Base-by-base conservation (phyloP, 37 sponge, comb jelly and placozoan species). In the Ephydatia muelleri region DNA sequence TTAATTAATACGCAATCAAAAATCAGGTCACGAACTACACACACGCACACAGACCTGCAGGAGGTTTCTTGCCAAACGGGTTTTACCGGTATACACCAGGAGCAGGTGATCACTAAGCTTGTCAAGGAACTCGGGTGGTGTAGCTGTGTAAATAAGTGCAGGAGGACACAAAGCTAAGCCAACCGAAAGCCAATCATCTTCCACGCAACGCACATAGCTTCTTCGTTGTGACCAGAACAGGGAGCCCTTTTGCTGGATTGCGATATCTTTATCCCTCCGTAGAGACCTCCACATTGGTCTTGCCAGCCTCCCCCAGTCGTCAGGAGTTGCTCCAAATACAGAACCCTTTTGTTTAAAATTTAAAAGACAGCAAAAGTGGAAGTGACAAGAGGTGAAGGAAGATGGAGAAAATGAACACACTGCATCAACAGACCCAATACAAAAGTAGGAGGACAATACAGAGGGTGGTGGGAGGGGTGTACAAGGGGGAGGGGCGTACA, bases 221-320 rank as follows among this genome's bases (percentile, higher is more conserved):
- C 30, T 49, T 38, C 27, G 87, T 91, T 16, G 67, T 36, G 70
- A 91, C 77, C 0, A 72, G 36, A 3, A 86, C 87, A 11, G 83
- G 85, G 5, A 85, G 82, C 26, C 71, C 77, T 74, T 38, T 76
- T 84, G 30, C 75, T 5, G 23, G 93, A 92, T n/a, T 70, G 75
- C 1, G 93, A 92, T 16, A 89, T 75, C 77, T 95, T 95, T 3
- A 68, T 85, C 19, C 95, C 95, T 1, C 87, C 89, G 70, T 86
- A 92, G 25, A 95, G 74, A 3, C 95, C 95, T 31, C 95, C 95
- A 75, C 88, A 88, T 78, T 95, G 95, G 70, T 95, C 95, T 83
- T 95, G 95, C 95, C 95, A 95, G 32, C 95, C 95, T 4, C 95
- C 95, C 13, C 95, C 95, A 9, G 93, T 92, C 14, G 95, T 95